A percentile compares a stretch with the other conserved stretches of the same genome.
These are phyloP conservation scores for Sitophilus oryzae DNA, from an alignment of 1,140 invertebrate genomes.

Conservation along the genomic window DNA sequence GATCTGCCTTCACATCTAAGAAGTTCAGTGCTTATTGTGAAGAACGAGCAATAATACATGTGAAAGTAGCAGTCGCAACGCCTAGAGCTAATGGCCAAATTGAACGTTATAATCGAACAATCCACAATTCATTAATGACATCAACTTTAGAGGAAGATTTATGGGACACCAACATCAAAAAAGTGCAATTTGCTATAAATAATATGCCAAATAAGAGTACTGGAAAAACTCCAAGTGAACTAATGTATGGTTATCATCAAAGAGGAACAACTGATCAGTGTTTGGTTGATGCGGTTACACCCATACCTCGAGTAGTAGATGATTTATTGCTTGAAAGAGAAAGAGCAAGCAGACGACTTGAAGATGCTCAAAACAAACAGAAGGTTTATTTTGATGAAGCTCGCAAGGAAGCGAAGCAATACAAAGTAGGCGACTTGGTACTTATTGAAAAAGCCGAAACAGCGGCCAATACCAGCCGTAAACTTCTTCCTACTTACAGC, in stretches of 20 bases:
- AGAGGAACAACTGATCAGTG: neutral
- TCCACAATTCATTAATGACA: slow-evolving; percentile 29
- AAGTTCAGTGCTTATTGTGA: neutral
- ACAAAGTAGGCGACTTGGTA: neutral
- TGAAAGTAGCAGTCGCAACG: slow-evolving; percentile 37
- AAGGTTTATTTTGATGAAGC: neutral
- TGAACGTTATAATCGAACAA: slow-evolving; percentile 33
- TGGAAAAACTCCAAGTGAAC: slow-evolving; percentile 4
- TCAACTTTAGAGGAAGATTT: slow-evolving; percentile 22
- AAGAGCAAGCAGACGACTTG: neutral
- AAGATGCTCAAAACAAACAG: neutral
- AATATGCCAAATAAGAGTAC: slow-evolving; percentile 11
- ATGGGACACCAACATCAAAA: slow-evolving; percentile 29
- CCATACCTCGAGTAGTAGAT: neutral
- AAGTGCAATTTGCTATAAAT: slow-evolving; percentile 35
- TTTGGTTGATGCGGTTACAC: too few species aligned
- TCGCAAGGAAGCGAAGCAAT: neutral
- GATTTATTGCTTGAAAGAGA: neutral
- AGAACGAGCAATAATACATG: slow-evolving; percentile 32
- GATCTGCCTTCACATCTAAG: neutral
- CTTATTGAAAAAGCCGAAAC: neutral
- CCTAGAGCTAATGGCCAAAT: slow-evolving; percentile 41
- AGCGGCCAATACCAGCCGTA: neutral
- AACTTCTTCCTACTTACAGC: neutral
- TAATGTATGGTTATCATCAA: slow-evolving; percentile 10